Evolutionary conservation across 2,888 invertebrate species (phyloP), one percentile per base, ranked within the genome.

Genomic region (Gnatocerus cornutus): DNA sequence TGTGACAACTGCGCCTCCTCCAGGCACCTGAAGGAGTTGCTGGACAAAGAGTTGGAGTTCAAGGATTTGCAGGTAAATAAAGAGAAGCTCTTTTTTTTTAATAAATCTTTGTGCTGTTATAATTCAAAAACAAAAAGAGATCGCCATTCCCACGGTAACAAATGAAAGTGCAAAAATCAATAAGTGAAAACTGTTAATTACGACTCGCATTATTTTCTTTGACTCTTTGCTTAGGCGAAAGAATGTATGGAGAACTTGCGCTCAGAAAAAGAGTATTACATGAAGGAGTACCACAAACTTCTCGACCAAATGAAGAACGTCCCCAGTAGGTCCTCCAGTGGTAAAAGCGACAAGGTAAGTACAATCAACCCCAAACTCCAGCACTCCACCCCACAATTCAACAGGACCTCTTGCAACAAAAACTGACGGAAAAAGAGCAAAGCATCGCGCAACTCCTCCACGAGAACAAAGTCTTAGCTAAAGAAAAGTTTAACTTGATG

Each of bases 211-310:
- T n/a, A n/a, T n/a, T n/a, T n/a, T n/a, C n/a, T n/a, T n/a, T n/a
- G n/a, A n/a, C n/a, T n/a, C n/a, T n/a, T n/a, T 41, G 10, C 73
- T 6, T 55, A 80, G 79, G 75, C 78, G 13, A 63, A 61, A 10
- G 74, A 76, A 52, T 76, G 78, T 16, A 71, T 80, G 13, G 80
- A 80, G n/a, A 68, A 73, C 33, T 59, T 81, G 10, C 76, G 71
- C 48, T 69, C 82, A 6, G 88, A 88, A 79, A 84, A 87, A 48
- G 87, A 88, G 74, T 86, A 85, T 78, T 88, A 86, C 71, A 85
- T 84, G 80, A 83, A 84, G 14, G 87, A 89, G 74, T 88, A 85
- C 73, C 84, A 84, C 30, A 84, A 82, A 71, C 72, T 86, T 14
- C 80, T 84, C 58, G 86, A 86, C 59, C 83, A 85, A 70, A 76